Evolutionary conservation across 2,797 vertebrate genomes (phyloP), one percentile per base, ranked within the genome.

Genomic region (Acridotheres tristis): DNA sequence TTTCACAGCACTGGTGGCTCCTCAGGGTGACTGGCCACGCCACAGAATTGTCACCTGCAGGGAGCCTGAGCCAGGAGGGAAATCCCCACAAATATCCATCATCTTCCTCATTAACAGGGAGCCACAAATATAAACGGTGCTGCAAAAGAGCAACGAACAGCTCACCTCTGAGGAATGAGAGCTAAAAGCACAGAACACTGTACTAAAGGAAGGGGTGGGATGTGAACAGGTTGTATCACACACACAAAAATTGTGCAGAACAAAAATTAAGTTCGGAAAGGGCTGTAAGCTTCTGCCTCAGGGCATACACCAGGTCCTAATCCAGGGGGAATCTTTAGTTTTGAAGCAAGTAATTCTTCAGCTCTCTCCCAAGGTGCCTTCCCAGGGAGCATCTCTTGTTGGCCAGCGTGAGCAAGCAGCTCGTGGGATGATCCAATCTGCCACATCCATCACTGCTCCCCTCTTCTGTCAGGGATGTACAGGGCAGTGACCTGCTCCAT

Each of bases 151-250:
- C 65, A 63, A 20, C 5, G 54, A 72, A 7, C 12, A 68, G 27
- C 7, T 81, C 29, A 23, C 9, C 67, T 30, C 55, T 10, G 30
- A 77, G 65, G 61, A 79, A 45, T 8, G 42, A 51, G 75, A 7
- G 25, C 11, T 34, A 9, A 59, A 61, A 4, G 22, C 32, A 12
- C 5, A 1, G 12, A 51, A 47, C 12, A 1, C 23, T 1, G 6
- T 3, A 21, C 38, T 47, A 9, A 61, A 76, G 55, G 65, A 47
- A 1, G 2, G 30, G 19, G 11, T 1, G 1, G 36, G 4, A 13
- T 10, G 42, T 36, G 47, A 18, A 48, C 14, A 1, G 4, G 16
- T 1, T 10, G 16, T 1, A 2, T 17, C 47, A 42, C 1, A 0
- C 42, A 0, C 0, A 1, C 27, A 13, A 11, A 38, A 80, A 90